Percentiles rank a stretch among this genome's conserved stretches.
Conservation (phyloP, 1,140 invertebrate genomes). For the Ceratitis capitata region DNA sequence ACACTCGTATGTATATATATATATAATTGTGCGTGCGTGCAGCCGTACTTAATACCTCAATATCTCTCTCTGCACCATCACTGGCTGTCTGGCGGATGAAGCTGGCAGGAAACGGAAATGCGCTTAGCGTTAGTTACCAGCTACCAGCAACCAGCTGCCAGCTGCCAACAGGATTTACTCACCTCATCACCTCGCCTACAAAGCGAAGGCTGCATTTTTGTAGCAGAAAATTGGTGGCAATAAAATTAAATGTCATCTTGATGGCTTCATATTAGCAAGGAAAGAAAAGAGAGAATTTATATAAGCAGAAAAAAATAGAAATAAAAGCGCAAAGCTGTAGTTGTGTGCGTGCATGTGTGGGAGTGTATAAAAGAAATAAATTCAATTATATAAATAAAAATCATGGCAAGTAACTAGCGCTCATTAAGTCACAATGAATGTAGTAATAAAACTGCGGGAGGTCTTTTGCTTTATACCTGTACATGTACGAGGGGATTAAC, state of each 20-base stretch:
- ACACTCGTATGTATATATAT: no score
- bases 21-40: background rate
- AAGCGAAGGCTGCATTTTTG: background rate
- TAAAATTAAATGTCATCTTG: constrained; percentile 36
- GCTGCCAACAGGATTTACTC: background rate
- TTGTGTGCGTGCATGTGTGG: no score
- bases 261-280: constrained; percentile 31
- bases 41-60: background rate
- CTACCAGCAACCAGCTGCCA: background rate
- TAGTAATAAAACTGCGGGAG: constrained; percentile 7
- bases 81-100: background rate
- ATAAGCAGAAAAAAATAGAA: background rate
- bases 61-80: background rate
- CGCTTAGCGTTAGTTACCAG: background rate
- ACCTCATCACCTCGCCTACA: background rate
- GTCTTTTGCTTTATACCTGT: no score
- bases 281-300: background rate
- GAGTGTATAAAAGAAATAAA: background rate
- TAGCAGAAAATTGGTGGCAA: constrained; percentile 31
- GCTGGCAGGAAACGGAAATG: background rate
- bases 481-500: no score
- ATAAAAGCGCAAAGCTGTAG: no score
- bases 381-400: constrained; percentile 18
- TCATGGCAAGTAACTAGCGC: constrained; percentile 6
- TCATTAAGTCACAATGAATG: constrained; percentile 34